phyloP scores from a whole-genome alignment of 37 sponge, comb jelly and placozoan genomes.

The Aplysina aerophoba region DNA sequence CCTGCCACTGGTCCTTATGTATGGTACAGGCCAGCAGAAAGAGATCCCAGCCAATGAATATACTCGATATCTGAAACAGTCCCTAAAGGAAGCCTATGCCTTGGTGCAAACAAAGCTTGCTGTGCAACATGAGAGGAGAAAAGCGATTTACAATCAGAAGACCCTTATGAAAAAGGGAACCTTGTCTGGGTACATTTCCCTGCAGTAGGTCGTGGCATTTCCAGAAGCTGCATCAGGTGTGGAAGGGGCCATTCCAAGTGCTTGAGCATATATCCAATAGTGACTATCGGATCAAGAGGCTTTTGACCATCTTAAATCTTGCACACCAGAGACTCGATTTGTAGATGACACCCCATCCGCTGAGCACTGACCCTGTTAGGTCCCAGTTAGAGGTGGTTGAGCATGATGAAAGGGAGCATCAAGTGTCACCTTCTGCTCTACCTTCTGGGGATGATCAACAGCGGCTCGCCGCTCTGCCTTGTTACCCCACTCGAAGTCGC shows the following conservation, averaged over 20 bases:
- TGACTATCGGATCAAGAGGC: no score
- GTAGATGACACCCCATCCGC: no score
- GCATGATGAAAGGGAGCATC: no score
- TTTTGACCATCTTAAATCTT: no score
- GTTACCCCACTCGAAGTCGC: no score
- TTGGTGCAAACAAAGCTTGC: not conserved
- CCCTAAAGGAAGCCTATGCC: not conserved
- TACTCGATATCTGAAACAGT: not conserved
- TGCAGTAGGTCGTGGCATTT: not conserved
- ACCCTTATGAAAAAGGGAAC: not conserved
- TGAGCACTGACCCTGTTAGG: no score
- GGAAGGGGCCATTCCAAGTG: conserved; percentile 23
- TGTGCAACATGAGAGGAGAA: not conserved
- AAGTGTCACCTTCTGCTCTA: no score
- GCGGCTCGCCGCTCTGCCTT: no score
- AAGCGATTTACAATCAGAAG: not conserved
- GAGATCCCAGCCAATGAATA: not conserved
- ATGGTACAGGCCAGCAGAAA: not conserved
- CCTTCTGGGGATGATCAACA: no score
- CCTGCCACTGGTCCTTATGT: not conserved
- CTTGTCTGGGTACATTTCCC: not conserved
- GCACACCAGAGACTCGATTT: no score
- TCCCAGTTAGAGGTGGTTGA: no score
- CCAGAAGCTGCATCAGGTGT: not conserved
- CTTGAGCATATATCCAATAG: not conserved